Evolutionary conservation across 2,888 invertebrate species (phyloP), one percentile per base, ranked within the genome.

Genomic region (Allolobophora icterica): DNA sequence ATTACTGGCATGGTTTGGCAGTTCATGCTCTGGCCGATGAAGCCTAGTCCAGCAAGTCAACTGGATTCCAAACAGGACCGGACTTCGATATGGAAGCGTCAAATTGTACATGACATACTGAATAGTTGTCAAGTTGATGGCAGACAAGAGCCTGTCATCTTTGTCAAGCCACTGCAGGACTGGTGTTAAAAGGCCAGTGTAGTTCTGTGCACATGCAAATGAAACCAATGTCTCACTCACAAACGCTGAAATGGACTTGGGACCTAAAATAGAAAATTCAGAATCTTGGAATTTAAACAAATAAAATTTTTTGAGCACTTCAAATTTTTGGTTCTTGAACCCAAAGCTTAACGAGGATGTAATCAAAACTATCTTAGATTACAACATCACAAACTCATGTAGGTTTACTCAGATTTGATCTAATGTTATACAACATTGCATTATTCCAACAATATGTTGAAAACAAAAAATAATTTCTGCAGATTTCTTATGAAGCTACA

Each of bases 171-270:
- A 71, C n/a, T 71, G 71, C 71, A 71, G 71, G 71, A 71, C 8
- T 30, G 71, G 71, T 13, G n/a, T 71, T n/a, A 71, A 30, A 71
- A 71, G 30, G 11, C 71, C 71, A 11, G n/a, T 71, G n/a, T 71
- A 71, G 71, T 71, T 71, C 71, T 71, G 71, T n/a, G 71, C 71
- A 71, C 71, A 71, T n/a, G 71, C 71, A 71, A 71, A 71, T 13
- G 71, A 71, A 71, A 71, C 71, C 71, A 71, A 71, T 8, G 30
- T 71, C 71, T 71, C 71, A n/a, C 71, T 71, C n/a, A 71, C 71
- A 71, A n/a, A 71, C 13, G 71, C 8, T n/a, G 71, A 71, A n/a
- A 71, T 71, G 71, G 71, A n/a, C 71, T 71, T 71, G 71, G 71
- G 71, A 71, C 71, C 71, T 71, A 71, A 71, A 71, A n/a, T 8